A percentile compares a stretch with the other conserved stretches of the same genome.
phyloP scores from a whole-genome alignment of 1,140 invertebrate genomes.

The Brachionus sp. region DNA sequence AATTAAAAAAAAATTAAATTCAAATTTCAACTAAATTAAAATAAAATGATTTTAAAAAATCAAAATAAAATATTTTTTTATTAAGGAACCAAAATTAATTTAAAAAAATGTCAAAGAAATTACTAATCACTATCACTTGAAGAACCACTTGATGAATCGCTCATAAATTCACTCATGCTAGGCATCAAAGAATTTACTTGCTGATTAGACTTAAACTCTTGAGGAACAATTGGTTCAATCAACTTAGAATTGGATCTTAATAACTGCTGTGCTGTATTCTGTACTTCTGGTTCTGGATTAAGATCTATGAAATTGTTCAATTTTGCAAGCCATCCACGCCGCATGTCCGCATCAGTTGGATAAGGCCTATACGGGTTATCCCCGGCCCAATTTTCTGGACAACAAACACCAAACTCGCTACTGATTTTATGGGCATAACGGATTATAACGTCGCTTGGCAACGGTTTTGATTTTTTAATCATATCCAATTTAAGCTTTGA shows the following conservation, averaged over 20 bases:
- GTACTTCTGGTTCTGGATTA: background rate
- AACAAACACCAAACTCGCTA: background rate
- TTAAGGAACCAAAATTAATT: conserved; percentile 19
- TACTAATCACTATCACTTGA: conserved; percentile 12
- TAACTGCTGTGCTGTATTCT: background rate
- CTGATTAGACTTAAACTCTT: conserved; percentile 17
- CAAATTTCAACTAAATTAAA: background rate
- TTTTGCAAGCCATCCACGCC: conserved; percentile 9
- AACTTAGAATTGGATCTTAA: conserved; percentile 25
- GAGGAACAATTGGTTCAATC: conserved; percentile 36
- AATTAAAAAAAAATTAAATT: too few species aligned
- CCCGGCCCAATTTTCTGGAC: conserved; percentile 33
- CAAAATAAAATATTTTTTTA: background rate
- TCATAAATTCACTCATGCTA: conserved; percentile 20
- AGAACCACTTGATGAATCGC: conserved; percentile 23
- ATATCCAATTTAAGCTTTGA: conserved; percentile 23
- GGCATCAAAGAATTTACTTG: background rate
- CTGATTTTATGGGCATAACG: conserved; percentile 35
- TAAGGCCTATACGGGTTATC: conserved; percentile 21
- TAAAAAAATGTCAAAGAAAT: background rate
- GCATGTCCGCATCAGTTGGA: conserved; percentile 42
- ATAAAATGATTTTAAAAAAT: background rate
- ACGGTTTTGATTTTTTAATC: conserved; percentile 1
- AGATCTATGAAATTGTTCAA: background rate
- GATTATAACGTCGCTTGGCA: conserved; percentile 21